Conservation (phyloP, 1,140 invertebrate genomes). For the Pseudomyrmex sp. region DNA sequence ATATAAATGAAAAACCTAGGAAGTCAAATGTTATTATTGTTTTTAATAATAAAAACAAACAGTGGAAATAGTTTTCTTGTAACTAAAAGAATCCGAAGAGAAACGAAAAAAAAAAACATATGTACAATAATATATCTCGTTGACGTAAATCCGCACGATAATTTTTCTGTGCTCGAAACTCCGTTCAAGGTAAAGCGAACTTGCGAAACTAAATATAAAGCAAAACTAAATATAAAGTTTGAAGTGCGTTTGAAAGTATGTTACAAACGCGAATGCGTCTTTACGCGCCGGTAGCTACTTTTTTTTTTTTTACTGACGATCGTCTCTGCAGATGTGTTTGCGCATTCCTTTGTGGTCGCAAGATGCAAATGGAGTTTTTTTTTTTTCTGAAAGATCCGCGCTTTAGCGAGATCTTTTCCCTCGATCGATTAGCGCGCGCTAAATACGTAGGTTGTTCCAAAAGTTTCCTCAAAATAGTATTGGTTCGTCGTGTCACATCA, state of each 20-base stretch:
- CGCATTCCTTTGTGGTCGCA: conserved; percentile 10
- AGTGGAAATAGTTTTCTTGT: too few species aligned
- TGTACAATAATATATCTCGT: neutral
- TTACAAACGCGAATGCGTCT: neutral
- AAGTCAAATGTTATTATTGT: too few species aligned
- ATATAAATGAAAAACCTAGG: too few species aligned
- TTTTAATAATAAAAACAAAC: too few species aligned
- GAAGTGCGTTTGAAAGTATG: conserved; percentile 1
- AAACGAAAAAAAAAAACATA: neutral
- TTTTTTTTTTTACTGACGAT: neutral
- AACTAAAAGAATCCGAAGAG: neutral
- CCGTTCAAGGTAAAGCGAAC: conserved; percentile 10
- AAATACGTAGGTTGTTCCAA: neutral
- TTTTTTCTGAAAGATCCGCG: neutral
- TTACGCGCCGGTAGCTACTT: neutral
- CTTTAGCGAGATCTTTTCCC: conserved; percentile 19
- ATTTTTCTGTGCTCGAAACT: conserved; percentile 5
- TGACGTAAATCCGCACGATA: conserved; percentile 10
- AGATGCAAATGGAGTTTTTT: conserved; percentile 10
- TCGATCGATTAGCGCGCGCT: neutral
- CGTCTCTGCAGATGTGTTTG: conserved; percentile 27
- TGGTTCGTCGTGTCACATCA: too few species aligned
- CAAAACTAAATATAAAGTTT: conserved; percentile 3
- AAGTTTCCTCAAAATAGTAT: too few species aligned
- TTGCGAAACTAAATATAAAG: conserved; percentile 26